Evolutionary conservation across 2,888 invertebrate species (phyloP).

Genomic region (Ditula angustiorana): DNA sequence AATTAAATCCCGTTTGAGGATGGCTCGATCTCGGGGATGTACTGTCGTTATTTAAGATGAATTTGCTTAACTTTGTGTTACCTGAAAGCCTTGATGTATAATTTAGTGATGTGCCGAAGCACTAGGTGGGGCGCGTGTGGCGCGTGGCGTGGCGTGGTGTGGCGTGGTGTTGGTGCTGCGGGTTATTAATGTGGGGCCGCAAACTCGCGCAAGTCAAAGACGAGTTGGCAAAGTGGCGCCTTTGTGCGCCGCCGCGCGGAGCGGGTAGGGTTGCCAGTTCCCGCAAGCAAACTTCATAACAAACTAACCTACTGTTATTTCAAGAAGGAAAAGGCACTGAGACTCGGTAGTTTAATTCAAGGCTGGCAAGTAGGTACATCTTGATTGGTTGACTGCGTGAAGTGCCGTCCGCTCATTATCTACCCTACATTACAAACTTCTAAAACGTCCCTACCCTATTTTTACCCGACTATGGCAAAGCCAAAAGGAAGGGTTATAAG

Average conservation of each 20-base stretch:
- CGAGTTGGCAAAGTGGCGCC: conserved; percentile 78
- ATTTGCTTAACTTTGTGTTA: not conserved
- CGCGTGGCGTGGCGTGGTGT: conserved; percentile 31
- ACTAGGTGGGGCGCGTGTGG: conserved; percentile 15
- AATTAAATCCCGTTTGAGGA: conserved; percentile 69
- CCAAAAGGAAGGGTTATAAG: too few relatives aligned
- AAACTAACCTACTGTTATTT: not conserved
- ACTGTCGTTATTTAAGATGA: not conserved
- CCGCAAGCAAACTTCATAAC: not conserved
- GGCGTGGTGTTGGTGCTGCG: conserved; percentile 61
- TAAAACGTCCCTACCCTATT: too few relatives aligned
- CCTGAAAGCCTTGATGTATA: not conserved
- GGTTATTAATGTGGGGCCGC: conserved; percentile 80
- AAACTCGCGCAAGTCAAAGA: conserved; percentile 76
- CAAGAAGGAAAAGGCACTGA: not conserved
- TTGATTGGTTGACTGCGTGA: too few relatives aligned
- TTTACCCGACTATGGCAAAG: too few relatives aligned
- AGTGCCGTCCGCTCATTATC: too few relatives aligned
- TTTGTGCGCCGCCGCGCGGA: conserved; percentile 62
- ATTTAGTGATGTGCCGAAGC: not conserved
- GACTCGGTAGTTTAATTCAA: too few relatives aligned
- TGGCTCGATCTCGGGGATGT: conserved; percentile 9
- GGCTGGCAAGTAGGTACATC: too few relatives aligned
- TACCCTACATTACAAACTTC: too few relatives aligned
- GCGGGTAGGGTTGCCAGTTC: not conserved